Base-by-base conservation (phyloP, 2,797 vertebrate genomes). In the Benthosema pterotum region DNA sequence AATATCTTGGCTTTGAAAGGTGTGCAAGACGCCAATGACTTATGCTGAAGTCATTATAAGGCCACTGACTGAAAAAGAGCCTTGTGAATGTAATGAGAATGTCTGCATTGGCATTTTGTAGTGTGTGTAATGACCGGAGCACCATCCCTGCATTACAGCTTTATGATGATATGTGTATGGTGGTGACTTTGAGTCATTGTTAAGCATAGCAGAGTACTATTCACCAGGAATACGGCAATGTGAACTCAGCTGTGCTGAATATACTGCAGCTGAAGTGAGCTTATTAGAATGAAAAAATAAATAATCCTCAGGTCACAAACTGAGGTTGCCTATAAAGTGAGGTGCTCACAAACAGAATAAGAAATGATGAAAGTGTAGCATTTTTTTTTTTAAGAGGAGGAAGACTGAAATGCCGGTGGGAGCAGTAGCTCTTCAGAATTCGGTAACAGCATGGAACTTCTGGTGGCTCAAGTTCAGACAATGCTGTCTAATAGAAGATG, bases 151-250 rank as follows among this genome's bases (percentile, higher is more conserved):
- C 52, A n/a, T 15, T 53, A 19, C 28, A 18, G 22, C 50, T 55
- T 67, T 25, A 61, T 49, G 15, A 32, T 55, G 51, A 19, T 18
- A 14, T 38, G 8, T 38, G 8, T 38, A 32, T 45, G 43, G 28
- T 28, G 13, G 25, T 32, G 52, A 32, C 12, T 54, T 46, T 60
- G 57, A 60, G 47, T 60, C 47, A 67, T 42, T 42, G 22, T 25
- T 52, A 49, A 42, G 9, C 16, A 15, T 46, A 45, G 3, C 25
- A 15, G 15, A 49, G 51, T 9, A 38, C 18, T 52, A 16, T 28
- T 42, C 38, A 45, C 13, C 5, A 3, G 2, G 17, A 46, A 45
- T 19, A 45, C 13, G 14, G 42, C 5, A 16, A 57, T 19, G 5
- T 7, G 12, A 19, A 43, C 14, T 11, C 4, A 43, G 32, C 32